These are phyloP conservation scores for Epsilonema sp. DNA, from an alignment of 2,888 invertebrate genomes.

Conservation along the genomic window DNA sequence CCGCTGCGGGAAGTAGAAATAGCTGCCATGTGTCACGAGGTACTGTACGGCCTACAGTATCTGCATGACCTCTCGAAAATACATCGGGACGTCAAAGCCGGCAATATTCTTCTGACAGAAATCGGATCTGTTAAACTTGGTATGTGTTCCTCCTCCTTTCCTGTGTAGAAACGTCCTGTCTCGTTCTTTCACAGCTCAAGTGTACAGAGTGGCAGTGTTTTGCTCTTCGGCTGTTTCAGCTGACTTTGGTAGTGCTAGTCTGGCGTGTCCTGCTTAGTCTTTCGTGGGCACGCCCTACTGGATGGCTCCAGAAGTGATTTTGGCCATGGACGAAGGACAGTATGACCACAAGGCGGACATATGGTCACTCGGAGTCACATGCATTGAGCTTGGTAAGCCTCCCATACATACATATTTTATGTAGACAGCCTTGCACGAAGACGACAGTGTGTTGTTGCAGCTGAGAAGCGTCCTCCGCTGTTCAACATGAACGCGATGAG, in stretches of 20 bases:
- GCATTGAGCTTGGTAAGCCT: slow-evolving; percentile 91
- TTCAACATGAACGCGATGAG: slow-evolving; percentile 99
- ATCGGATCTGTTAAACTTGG: slow-evolving; percentile 79
- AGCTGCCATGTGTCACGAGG: slow-evolving; percentile 84
- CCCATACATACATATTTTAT: too few species aligned
- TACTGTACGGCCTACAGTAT: slow-evolving; percentile 74
- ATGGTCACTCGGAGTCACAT: slow-evolving; percentile 96
- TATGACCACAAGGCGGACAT: slow-evolving; percentile 98
- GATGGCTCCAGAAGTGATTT: slow-evolving; percentile 98
- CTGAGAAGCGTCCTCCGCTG: slow-evolving; percentile 86
- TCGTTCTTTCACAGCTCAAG: too few species aligned
- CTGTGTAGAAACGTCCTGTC: too few species aligned
- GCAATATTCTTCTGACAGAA: slow-evolving; percentile 91
- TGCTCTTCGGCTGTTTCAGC: too few species aligned
- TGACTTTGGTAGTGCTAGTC: slow-evolving; percentile 93
- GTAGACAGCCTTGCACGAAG: too few species aligned
- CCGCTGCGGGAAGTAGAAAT: slow-evolving; percentile 88
- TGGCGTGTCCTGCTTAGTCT: slow-evolving; percentile 91
- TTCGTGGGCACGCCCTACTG: slow-evolving; percentile 97
- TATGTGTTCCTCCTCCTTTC: slow-evolving; percentile 23
- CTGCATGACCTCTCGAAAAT: slow-evolving; percentile 63
- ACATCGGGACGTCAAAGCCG: slow-evolving; percentile 87
- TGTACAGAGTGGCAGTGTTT: too few species aligned
- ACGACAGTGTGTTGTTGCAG: too few species aligned
- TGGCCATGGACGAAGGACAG: slow-evolving; percentile 99